These are phyloP conservation scores for Noctilio leporinus DNA, from an alignment of 2,113 vertebrate species.

Conservation along the genomic window DNA sequence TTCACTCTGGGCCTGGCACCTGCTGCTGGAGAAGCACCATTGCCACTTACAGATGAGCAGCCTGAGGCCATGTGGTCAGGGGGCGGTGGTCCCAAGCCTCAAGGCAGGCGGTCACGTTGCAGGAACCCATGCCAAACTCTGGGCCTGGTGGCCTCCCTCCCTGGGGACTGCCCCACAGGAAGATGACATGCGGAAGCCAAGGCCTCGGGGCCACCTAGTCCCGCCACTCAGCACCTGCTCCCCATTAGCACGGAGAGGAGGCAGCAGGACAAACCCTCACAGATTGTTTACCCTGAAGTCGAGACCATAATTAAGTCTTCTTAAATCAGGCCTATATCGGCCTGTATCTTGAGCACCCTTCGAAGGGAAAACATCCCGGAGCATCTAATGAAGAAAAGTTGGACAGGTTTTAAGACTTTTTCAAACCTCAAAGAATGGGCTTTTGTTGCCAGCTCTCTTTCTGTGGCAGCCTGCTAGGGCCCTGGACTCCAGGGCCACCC, in stretches of 20 bases:
- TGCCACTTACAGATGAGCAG: background rate
- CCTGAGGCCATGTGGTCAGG: background rate
- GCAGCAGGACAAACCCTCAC: conserved; percentile 65
- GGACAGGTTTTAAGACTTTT: conserved; percentile 77
- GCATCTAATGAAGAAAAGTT: conserved; percentile 81
- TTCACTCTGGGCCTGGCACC: fast-evolving
- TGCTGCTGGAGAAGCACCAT: background rate
- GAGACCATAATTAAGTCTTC: conserved; percentile 75
- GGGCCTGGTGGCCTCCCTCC: background rate
- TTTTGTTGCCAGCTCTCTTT: conserved; percentile 81
- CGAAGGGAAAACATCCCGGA: conserved; percentile 79
- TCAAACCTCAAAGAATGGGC: conserved; percentile 78
- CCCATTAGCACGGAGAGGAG: conserved; percentile 65
- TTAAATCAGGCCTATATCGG: conserved; percentile 76
- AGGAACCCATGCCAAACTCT: fast-evolving
- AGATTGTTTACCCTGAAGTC: conserved; percentile 74
- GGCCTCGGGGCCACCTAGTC: background rate
- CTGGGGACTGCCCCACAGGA: background rate
- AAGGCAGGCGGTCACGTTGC: background rate
- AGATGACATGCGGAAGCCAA: background rate
- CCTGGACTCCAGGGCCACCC: conserved; percentile 12
- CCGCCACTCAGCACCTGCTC: background rate
- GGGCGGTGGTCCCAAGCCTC: background rate
- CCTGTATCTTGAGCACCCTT: conserved; percentile 78
- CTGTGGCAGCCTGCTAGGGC: conserved; percentile 81